phyloP scores from a whole-genome alignment of 2,797 vertebrate genomes.

The Iguana delicatissima region DNA sequence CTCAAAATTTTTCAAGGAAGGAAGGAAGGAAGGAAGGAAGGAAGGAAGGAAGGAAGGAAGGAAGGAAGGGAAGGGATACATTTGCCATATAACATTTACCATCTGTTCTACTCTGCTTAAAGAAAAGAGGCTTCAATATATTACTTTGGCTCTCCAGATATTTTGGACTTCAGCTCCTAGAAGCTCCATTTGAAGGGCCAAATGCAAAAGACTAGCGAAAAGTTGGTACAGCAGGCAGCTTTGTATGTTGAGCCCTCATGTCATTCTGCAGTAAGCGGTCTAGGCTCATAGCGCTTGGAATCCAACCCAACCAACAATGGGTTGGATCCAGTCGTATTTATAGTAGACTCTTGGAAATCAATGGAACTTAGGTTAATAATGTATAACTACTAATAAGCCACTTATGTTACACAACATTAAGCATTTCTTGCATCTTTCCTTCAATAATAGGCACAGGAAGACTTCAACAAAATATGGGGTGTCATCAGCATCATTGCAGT shows the following conservation, averaged over 20 bases:
- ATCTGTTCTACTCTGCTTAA: background rate
- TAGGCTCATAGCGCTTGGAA: background rate
- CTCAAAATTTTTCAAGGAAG: no score
- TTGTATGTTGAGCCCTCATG: no score
- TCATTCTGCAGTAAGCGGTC: no score
- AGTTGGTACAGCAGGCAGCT: background rate
- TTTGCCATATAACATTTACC: background rate
- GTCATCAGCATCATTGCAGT: conserved; percentile 85
- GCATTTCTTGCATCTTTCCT: conserved; percentile 69
- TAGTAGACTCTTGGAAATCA: background rate
- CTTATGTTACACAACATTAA: background rate
- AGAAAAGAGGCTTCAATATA: background rate
- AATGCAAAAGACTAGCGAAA: background rate
- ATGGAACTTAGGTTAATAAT: no score
- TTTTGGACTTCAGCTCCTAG: no score
- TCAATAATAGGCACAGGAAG: conserved; percentile 82
- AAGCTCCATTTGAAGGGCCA: no score
- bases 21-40: no score
- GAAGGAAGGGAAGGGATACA: no score
- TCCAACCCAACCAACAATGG: background rate
- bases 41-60: no score
- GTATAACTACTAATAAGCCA: no score
- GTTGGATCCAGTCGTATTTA: background rate
- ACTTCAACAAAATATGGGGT: conserved; percentile 89
- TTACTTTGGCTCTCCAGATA: background rate